Conservation (phyloP, 1,140 invertebrate species). For the Ostrea denselamellosa region DNA sequence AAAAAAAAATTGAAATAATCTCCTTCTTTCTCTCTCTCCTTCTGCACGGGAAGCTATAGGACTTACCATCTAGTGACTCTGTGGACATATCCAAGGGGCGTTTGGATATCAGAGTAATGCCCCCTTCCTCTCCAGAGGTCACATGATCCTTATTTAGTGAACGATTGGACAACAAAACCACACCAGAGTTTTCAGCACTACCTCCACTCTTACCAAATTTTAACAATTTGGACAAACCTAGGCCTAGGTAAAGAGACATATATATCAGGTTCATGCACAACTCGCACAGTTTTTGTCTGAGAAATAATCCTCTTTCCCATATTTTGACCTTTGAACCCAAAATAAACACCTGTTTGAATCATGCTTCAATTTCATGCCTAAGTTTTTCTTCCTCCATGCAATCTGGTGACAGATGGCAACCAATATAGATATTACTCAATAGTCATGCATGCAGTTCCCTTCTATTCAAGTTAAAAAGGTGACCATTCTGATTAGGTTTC, state of each 20-base stretch:
- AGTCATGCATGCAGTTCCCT: background rate
- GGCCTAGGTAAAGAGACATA: constrained; percentile 59
- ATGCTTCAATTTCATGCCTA: background rate
- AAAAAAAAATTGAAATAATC: background rate
- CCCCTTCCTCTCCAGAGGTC: constrained; percentile 45
- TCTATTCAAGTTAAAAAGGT: constrained; percentile 1
- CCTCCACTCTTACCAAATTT: constrained; percentile 59
- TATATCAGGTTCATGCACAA: background rate
- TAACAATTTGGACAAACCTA: constrained; percentile 67
- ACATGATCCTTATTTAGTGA: constrained; percentile 50
- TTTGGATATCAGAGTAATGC: constrained; percentile 54
- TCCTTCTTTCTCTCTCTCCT: constrained; percentile 21
- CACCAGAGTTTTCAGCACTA: constrained; percentile 53
- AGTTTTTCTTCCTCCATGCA: background rate
- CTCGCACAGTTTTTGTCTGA: background rate
- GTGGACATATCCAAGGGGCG: constrained; percentile 53
- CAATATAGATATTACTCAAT: background rate
- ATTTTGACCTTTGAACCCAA: background rate
- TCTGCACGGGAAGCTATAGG: background rate
- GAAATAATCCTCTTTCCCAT: background rate
- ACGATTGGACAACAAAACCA: constrained; percentile 66
- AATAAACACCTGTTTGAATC: background rate
- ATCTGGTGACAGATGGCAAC: background rate
- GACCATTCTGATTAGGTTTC: background rate
- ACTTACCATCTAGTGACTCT: constrained; percentile 59